Percentiles rank a stretch among this genome's conserved stretches.
Evolutionary conservation across 2,888 invertebrate genomes (phyloP).

Genomic region (Microctonus hyperodae): DNA sequence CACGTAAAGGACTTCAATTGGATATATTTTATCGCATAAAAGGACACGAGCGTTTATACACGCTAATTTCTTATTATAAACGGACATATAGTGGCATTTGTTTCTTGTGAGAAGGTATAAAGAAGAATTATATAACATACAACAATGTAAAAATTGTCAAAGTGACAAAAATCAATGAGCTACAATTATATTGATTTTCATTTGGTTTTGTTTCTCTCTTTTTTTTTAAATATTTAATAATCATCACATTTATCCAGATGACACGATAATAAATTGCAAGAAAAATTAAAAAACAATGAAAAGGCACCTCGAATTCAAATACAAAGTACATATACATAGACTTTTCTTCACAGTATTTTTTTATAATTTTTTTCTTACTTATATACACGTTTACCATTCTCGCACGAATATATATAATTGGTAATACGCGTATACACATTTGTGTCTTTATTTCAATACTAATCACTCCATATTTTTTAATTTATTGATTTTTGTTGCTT

Average conservation of each 20-base stretch:
- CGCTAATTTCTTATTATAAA: not conserved
- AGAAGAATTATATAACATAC: constrained; percentile 9
- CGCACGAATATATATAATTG: constrained; percentile 4
- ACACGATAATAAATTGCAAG: constrained; percentile 13
- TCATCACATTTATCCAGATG: constrained; percentile 17
- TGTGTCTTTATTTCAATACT: not conserved
- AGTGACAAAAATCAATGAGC: not conserved
- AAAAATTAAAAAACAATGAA: constrained; percentile 22
- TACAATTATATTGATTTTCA: not conserved
- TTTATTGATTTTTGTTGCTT: not conserved
- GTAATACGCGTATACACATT: not conserved
- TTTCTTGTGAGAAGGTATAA: constrained; percentile 6
- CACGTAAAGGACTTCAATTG: constrained; percentile 9
- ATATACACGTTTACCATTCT: not conserved
- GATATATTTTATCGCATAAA: constrained; percentile 24
- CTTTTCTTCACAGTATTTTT: not conserved
- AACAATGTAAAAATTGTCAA: not conserved
- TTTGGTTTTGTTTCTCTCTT: not conserved
- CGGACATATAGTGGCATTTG: constrained; percentile 8
- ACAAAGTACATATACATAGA: not conserved
- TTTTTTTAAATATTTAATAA: constrained; percentile 5
- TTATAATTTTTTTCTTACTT: not conserved
- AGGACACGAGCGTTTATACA: constrained; percentile 25
- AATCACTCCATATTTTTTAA: not conserved
- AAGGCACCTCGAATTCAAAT: constrained; percentile 14